Percentiles rank a stretch among this genome's conserved stretches.
These are phyloP conservation scores for Strix aluco DNA, from an alignment of 2,113 vertebrate genomes.

Conservation along the genomic window DNA sequence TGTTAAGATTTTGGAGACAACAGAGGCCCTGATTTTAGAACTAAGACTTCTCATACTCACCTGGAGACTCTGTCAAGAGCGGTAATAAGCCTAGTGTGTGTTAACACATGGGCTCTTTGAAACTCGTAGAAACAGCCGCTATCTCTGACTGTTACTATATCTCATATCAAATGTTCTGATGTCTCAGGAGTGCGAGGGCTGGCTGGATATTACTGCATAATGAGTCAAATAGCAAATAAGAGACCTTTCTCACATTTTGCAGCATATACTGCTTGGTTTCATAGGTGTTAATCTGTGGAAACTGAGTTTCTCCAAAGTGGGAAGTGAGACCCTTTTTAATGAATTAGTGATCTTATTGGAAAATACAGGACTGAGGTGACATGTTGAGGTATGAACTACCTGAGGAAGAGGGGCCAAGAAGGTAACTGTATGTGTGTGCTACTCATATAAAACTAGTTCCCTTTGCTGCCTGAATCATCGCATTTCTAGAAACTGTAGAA, in stretches of 20 bases:
- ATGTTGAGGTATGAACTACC: neutral
- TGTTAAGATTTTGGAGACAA: neutral
- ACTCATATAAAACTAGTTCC: neutral
- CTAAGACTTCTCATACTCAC: neutral
- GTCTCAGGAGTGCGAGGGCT: neutral
- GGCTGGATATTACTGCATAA: neutral
- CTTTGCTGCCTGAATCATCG: neutral
- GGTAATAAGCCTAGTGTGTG: neutral
- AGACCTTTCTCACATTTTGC: neutral
- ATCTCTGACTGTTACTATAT: neutral
- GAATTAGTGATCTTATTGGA: neutral
- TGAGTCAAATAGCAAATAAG: neutral
- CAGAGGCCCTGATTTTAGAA: neutral
- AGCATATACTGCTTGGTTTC: neutral
- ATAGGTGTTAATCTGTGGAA: neutral
- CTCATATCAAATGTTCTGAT: neutral
- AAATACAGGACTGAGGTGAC: neutral
- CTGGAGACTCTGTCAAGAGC: neutral
- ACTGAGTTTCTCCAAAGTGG: neutral
- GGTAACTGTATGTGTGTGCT: neutral
- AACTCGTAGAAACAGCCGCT: neutral
- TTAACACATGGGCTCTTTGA: neutral
- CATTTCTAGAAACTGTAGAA: neutral
- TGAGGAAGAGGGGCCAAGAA: neutral
- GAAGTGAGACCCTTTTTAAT: neutral